Evolutionary conservation across 2,113 vertebrate species (phyloP), one percentile per base, ranked within the genome.

Genomic region (Catharus fuscescens): DNA sequence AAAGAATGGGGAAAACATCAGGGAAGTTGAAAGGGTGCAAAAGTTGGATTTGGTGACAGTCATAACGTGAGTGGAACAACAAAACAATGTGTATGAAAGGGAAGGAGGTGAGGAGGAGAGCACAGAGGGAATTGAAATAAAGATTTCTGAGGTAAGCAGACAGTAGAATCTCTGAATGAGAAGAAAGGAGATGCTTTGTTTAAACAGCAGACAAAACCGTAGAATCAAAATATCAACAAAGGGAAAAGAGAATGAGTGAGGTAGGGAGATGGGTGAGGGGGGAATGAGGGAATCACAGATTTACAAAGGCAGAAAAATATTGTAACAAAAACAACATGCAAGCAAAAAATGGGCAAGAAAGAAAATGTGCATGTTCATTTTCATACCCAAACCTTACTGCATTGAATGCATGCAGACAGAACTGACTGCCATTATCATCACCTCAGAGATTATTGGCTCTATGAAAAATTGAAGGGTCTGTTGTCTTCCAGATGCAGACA

Each of bases 221-320:
- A 42, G 12, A 26, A 54, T 50, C 26, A 88, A 81, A 87, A 36
- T n/a, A 10, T n/a, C 32, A 76, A 52, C 7, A 79, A 79, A 67
- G 20, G 12, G 18, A 74, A 66, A 44, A 71, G 5, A 45, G 11
- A 81, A 62, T 20, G 20, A 66, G 14, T 54, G 17, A 14, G 3
- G 3, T 54, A 52, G 50, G 26, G 50, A 52, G 17, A 29, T 3
- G 28, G 18, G 52, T 53, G 28, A 7, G 11, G 5, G 14, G 1
- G 4, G 0, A 3, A 47, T 9, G 6, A 50, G 3, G 2, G 18
- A 10, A 60, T 60, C 3, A 7, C 20, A 56, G 12, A 19, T 64
- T 67, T 52, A 29, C 9, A 64, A 80, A 93, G 26, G 19, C 40
- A 84, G 47, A 74, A 84, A 18, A 53, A 32, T 38, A 81, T 6